Evolutionary conservation across 2,888 invertebrate species (phyloP).

Genomic region (Selenia dentaria): DNA sequence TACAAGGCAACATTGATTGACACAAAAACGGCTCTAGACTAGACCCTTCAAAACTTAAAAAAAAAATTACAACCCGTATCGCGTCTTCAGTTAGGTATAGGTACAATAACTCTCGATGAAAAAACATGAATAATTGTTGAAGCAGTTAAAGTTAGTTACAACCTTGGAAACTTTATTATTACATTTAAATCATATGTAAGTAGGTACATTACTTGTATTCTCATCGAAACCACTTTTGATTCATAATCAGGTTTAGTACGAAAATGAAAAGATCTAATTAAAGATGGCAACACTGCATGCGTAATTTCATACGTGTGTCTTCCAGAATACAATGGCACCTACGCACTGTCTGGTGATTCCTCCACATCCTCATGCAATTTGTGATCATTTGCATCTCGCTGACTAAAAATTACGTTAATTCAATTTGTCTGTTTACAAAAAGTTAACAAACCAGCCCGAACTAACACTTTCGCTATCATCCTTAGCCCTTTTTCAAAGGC

Average conservation of each 20-base stretch:
- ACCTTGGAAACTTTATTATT: no score
- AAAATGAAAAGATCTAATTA: conserved; percentile 55
- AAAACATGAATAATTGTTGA: no score
- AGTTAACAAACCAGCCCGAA: conserved; percentile 61
- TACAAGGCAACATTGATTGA: no score
- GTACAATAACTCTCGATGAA: no score
- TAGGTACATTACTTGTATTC: no score
- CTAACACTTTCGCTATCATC: conserved; percentile 79
- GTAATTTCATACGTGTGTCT: conserved; percentile 63
- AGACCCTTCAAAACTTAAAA: no score
- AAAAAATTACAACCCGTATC: no score
- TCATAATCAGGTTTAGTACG: conserved; percentile 33
- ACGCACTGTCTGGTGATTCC: conserved; percentile 71
- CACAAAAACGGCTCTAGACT: no score
- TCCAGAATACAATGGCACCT: conserved; percentile 76
- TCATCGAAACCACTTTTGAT: conserved; percentile 6
- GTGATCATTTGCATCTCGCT: conserved; percentile 70
- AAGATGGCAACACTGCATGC: conserved; percentile 56
- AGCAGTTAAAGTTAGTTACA: no score
- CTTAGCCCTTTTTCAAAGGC: conserved; percentile 62
- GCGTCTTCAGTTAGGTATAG: no score
- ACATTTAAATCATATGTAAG: no score
- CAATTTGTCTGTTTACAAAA: conserved; percentile 57
- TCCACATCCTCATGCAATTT: conserved; percentile 68
- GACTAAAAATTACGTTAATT: conserved; percentile 54